These are phyloP conservation scores for Alviniconcha strummeri DNA, from an alignment of 2,888 invertebrate genomes.

Conservation along the genomic window DNA sequence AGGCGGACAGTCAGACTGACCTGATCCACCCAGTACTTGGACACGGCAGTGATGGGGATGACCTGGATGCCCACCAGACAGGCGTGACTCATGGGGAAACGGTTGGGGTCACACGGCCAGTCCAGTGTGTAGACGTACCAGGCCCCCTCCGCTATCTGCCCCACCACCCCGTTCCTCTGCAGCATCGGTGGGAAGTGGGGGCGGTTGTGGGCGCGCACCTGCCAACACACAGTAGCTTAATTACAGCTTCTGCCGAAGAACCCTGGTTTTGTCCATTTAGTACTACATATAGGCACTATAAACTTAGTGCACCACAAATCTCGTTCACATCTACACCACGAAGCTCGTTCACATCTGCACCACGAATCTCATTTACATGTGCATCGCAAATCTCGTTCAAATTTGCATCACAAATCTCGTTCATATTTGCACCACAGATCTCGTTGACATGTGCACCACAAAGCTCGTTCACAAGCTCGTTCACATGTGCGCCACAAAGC, in stretches of 20 bases:
- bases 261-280: too few relatives aligned
- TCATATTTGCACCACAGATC: too few relatives aligned
- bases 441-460: too few relatives aligned
- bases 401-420: too few relatives aligned
- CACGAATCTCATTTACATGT: too few relatives aligned
- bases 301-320: too few relatives aligned
- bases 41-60: slow-evolving; percentile 59
- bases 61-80: slow-evolving; percentile 64
- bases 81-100: slow-evolving; percentile 61
- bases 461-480: too few relatives aligned
- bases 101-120: slow-evolving; percentile 63
- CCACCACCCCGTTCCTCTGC: slow-evolving; percentile 55
- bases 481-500: too few relatives aligned
- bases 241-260: not conserved
- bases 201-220: slow-evolving; percentile 49
- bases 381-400: too few relatives aligned
- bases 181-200: slow-evolving; percentile 57
- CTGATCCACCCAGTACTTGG: slow-evolving; percentile 60
- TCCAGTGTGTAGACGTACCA: slow-evolving; percentile 61
- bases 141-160: slow-evolving; percentile 57
- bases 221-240: not conserved
- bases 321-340: too few relatives aligned
- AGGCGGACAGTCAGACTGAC: slow-evolving; percentile 34
- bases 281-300: too few relatives aligned
- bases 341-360: too few relatives aligned